These are phyloP conservation scores for Phymanthus crucifer DNA, from an alignment of 92 coral and sea anemone species.

Conservation along the genomic window DNA sequence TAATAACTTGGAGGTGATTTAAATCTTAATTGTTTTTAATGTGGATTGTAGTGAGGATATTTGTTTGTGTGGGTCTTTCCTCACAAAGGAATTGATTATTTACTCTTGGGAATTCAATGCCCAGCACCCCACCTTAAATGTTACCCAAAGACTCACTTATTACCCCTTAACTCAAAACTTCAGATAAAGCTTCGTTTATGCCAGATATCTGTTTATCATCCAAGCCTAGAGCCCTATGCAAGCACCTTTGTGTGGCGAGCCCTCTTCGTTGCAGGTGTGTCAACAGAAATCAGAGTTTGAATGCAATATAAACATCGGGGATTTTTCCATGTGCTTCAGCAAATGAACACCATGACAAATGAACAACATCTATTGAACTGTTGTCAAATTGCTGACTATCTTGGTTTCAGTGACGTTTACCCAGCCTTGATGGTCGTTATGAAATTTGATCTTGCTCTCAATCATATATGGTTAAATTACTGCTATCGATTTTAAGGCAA, in stretches of 20 bases:
- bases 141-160: background rate
- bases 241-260: slow-evolving; percentile 34
- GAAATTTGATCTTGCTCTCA: slow-evolving; percentile 59
- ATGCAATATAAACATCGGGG: slow-evolving; percentile 71
- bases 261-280: slow-evolving; percentile 71
- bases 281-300: slow-evolving; percentile 65
- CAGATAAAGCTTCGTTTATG: background rate
- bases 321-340: slow-evolving; percentile 68
- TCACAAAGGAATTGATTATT: slow-evolving; percentile 10
- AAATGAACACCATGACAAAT: slow-evolving; percentile 47
- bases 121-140: background rate
- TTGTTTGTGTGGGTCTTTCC: background rate
- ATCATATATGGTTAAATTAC: background rate
- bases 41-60: background rate
- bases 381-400: slow-evolving; percentile 39
- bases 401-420: slow-evolving; percentile 50
- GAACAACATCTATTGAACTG: slow-evolving; percentile 64
- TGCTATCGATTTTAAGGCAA: background rate
- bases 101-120: background rate
- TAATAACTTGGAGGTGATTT: background rate
- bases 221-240: background rate
- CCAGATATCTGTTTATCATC: background rate
- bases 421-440: slow-evolving; percentile 51
- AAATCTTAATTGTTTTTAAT: background rate
- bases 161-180: background rate